Conservation (phyloP, 2,888 invertebrate genomes). For the Lasius fuliginosus region DNA sequence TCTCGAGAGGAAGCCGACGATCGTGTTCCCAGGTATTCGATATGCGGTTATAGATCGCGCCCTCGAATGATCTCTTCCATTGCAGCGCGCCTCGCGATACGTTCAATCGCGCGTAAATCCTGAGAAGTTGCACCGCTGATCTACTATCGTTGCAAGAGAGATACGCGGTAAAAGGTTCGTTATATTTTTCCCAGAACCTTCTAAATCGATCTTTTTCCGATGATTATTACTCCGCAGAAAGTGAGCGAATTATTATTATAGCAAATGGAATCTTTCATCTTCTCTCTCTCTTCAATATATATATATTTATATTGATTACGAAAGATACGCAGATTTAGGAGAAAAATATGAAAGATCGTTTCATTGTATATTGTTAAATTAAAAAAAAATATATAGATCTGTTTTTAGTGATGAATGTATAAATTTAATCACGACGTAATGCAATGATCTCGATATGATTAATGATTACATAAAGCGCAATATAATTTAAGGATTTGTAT, state of each 20-base stretch:
- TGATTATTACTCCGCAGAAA: slow-evolving; percentile 28
- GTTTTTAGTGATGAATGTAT: neutral
- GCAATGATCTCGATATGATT: neutral
- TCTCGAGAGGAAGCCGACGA: slow-evolving; percentile 61
- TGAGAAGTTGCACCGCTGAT: slow-evolving; percentile 42
- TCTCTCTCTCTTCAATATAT: neutral
- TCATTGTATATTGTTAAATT: neutral
- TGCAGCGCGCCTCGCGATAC: slow-evolving; percentile 34
- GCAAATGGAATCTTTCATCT: neutral
- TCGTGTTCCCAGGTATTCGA: slow-evolving; percentile 61
- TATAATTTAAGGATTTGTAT: neutral
- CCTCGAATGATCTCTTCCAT: slow-evolving; percentile 48
- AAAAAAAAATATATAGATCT: neutral
- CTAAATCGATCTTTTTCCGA: slow-evolving; percentile 24
- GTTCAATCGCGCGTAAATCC: slow-evolving; percentile 50
- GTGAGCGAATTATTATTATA: neutral
- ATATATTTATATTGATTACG: neutral
- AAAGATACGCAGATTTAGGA: neutral
- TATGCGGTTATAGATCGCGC: slow-evolving; percentile 55
- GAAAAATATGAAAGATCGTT: neutral
- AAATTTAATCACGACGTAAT: neutral
- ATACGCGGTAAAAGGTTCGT: slow-evolving; percentile 32
- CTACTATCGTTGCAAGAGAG: slow-evolving; percentile 23
- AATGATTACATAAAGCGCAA: neutral
- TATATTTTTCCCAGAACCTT: slow-evolving; percentile 25